These are phyloP conservation scores for Amiota mariae DNA, from an alignment of 2,888 invertebrate species.

Conservation along the genomic window DNA sequence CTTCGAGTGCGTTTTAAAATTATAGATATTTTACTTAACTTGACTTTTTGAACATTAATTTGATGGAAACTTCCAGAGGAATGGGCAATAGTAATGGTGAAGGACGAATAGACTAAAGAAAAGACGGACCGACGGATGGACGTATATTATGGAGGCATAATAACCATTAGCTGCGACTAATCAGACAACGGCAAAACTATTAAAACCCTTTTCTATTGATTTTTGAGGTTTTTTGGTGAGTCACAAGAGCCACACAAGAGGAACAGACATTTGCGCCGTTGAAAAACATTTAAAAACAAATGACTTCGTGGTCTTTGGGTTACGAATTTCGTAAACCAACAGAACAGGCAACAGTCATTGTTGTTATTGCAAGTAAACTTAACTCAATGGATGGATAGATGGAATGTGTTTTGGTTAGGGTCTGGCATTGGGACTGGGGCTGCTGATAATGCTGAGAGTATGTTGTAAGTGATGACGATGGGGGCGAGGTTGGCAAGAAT, in stretches of 20 bases:
- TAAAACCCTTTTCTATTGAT: slow-evolving; percentile 33
- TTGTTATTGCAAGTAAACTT: no score
- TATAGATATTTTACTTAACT: no score
- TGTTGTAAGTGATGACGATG: no score
- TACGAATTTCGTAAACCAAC: slow-evolving; percentile 30
- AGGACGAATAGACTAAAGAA: no score
- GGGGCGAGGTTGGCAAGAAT: not conserved
- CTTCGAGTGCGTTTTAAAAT: no score
- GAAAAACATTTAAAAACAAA: slow-evolving; percentile 69
- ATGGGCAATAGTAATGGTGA: not conserved
- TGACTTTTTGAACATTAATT: no score
- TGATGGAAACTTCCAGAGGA: no score
- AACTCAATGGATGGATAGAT: no score
- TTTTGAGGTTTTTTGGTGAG: slow-evolving; percentile 20
- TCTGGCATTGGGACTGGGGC: not conserved
- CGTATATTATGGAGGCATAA: slow-evolving; percentile 40
- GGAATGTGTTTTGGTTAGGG: no score
- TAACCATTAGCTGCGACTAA: slow-evolving; percentile 64
- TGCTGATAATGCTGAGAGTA: not conserved
- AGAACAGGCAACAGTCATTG: no score
- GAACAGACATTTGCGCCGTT: slow-evolving; percentile 18
- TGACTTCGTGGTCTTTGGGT: slow-evolving; percentile 61
- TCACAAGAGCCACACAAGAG: not conserved
- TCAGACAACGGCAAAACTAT: slow-evolving; percentile 55
- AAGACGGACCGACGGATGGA: not conserved